A percentile compares a stretch with the other conserved stretches of the same genome.
These are phyloP conservation scores for Lontra canadensis DNA, from an alignment of 2,113 vertebrate genomes.

Conservation along the genomic window DNA sequence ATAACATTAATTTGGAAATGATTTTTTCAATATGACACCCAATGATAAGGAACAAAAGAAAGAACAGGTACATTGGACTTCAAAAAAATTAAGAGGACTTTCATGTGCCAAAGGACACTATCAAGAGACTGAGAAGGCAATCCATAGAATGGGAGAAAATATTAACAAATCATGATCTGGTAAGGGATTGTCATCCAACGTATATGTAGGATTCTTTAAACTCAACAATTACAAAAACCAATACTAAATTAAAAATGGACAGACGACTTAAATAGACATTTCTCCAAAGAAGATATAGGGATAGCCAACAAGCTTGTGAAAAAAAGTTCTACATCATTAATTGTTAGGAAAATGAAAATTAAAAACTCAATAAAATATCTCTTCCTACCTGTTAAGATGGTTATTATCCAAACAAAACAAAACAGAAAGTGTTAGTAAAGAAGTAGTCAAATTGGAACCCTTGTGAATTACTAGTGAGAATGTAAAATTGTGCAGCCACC, in stretches of 20 bases:
- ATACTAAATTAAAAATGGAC: background rate
- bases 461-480: background rate
- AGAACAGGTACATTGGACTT: background rate
- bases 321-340: background rate
- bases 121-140: background rate
- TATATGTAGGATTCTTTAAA: background rate
- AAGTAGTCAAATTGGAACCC: background rate
- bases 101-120: background rate
- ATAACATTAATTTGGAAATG: background rate
- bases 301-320: background rate
- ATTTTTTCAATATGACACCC: background rate
- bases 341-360: background rate
- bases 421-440: background rate
- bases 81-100: background rate
- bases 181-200: background rate
- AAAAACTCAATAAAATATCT: background rate
- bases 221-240: background rate
- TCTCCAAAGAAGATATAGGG: background rate
- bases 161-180: background rate
- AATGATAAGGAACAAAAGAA: background rate
- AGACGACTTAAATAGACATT: background rate
- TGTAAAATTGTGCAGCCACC: background rate
- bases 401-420: background rate
- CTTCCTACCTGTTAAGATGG: background rate
- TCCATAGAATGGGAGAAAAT: background rate